Evolutionary conservation across 2,888 invertebrate species (phyloP).

Genomic region (Siphlonurus alternatus): DNA sequence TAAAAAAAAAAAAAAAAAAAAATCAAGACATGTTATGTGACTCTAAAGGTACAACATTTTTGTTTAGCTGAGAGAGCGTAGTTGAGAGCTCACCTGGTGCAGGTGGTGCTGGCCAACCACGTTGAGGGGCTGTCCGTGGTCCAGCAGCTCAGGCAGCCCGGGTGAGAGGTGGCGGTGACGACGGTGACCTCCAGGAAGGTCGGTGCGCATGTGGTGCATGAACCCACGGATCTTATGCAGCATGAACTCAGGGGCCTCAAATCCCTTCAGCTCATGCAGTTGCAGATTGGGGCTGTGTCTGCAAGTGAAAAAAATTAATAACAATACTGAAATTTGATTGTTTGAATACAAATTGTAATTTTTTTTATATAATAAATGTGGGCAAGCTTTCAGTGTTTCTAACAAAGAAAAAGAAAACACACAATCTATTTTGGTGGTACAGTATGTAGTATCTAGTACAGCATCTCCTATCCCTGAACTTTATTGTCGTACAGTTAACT

Average conservation of each 20-base stretch:
- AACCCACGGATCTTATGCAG: slow-evolving; percentile 52
- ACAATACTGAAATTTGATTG: background rate
- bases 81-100: background rate
- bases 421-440: too few species aligned
- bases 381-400: background rate
- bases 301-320: background rate
- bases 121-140: background rate
- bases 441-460: too few species aligned
- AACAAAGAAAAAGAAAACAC: background rate
- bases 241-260: slow-evolving; percentile 58
- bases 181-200: slow-evolving; percentile 2
- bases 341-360: background rate
- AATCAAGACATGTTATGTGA: too few species aligned
- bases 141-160: background rate
- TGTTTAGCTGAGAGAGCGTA: background rate
- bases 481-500: too few species aligned
- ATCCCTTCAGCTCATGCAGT: slow-evolving; percentile 52
- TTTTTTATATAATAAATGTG: background rate
- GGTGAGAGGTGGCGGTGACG: background rate
- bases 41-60: too few species aligned
- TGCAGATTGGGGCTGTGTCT: slow-evolving; percentile 42
- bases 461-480: too few species aligned
- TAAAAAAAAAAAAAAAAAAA: too few species aligned
- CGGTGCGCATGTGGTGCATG: slow-evolving; percentile 32
- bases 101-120: background rate